Base-by-base conservation (phyloP, 2,888 invertebrate species). In the Nymphalis polychloros region DNA sequence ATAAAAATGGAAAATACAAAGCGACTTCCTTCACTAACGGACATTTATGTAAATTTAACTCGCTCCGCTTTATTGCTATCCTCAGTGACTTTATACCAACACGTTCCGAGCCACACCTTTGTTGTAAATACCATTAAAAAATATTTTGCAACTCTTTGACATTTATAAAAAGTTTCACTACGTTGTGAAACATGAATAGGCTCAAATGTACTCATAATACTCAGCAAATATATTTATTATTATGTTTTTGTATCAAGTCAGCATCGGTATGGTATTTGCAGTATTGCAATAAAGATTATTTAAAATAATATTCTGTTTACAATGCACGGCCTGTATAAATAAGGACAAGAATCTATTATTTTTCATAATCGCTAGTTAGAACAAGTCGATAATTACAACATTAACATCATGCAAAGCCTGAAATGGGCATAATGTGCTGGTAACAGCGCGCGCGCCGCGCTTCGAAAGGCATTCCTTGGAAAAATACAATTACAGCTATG, bases 1-100 rank as follows among this genome's bases (percentile, higher is more conserved):
- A 88, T 89, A 89, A 89, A 89, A 89, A 89, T 89, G 76, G 84
- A 85, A 89, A 88, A 89, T 87, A 68, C 68, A 87, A 88, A 87
- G 85, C 82, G 77, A 79, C 79, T 81, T 86, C 85, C 61, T 61
- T 57, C 59, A 68, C 68, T 64, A 61, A 64, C 64, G 60, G 68
- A 68, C 68, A 86, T 88, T 88, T 86, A 87, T 87, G 82, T 81
- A 81, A 81, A 78, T 78, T 79, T 80, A 78, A 83, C 81, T 81
- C 76, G 70, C 62, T 62, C 62, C 62, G 57, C 20, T 62, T 67
- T 77, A 77, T 84, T 84, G 84, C 85, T 85, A 86, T 83, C 81
- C 79, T 80, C 81, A 78, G 74, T 78, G 74, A 53, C 64, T 67
- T 64, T 53, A 59, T 57, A 68, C 64, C 61, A 64, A 59, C 55